A percentile compares a stretch with the other conserved stretches of the same genome.
phyloP scores from a whole-genome alignment of 1,140 invertebrate species.

The Armadillidium nasatum region DNA sequence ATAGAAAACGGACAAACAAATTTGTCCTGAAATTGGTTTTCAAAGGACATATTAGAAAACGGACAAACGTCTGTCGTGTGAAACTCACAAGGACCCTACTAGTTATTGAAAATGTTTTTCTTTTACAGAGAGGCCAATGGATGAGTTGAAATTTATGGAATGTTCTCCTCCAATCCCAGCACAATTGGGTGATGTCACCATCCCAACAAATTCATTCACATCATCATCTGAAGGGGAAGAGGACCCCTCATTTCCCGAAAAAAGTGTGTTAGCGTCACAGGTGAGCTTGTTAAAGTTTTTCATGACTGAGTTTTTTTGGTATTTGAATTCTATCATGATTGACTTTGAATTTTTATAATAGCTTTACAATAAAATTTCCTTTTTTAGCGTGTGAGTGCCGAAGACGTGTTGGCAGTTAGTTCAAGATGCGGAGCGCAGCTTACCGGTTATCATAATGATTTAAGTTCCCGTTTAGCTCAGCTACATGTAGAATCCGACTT shows the following conservation, averaged over 20 bases:
- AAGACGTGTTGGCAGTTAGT: slow-evolving; percentile 35
- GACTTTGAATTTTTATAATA: too few species aligned
- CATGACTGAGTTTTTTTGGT: not conserved
- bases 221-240: not conserved
- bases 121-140: not conserved
- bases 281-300: not conserved
- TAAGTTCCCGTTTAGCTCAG: slow-evolving; percentile 31
- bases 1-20: too few species aligned
- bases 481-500: slow-evolving; percentile 35
- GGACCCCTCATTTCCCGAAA: not conserved
- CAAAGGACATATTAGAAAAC: too few species aligned
- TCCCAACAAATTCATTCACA: not conserved
- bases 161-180: not conserved
- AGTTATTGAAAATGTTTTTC: not conserved
- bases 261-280: not conserved
- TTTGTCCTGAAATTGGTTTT: too few species aligned
- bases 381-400: slow-evolving; percentile 29
- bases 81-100: too few species aligned
- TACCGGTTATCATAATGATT: slow-evolving; percentile 27
- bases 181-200: not conserved
- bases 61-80: too few species aligned
- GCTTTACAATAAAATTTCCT: slow-evolving; percentile 2
- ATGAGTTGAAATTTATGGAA: slow-evolving; percentile 8
- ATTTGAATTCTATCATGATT: not conserved
- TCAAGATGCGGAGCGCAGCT: slow-evolving; percentile 34